Conservation (phyloP, 2,888 invertebrate species). For the Hydrotaea diabolus region DNA sequence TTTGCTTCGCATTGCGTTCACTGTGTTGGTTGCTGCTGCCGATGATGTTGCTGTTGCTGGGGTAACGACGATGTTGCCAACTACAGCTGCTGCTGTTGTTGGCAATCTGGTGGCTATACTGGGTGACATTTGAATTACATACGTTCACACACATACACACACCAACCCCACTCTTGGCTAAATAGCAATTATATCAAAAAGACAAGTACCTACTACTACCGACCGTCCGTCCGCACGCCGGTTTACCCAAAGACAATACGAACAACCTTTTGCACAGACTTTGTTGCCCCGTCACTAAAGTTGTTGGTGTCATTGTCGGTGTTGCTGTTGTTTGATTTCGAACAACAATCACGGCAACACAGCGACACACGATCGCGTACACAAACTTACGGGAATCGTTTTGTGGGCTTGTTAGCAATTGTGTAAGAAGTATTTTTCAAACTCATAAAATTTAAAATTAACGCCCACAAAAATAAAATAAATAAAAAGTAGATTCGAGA, state of each 20-base stretch:
- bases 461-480: constrained; percentile 55
- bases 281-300: constrained; percentile 33
- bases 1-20: constrained; percentile 41
- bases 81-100: constrained; percentile 33
- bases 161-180: not conserved
- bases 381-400: constrained; percentile 53
- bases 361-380: not conserved
- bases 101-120: constrained; percentile 49
- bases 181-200: constrained; percentile 56
- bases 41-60: constrained; percentile 64
- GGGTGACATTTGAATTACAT: constrained; percentile 64
- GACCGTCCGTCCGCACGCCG: no score
- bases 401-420: constrained; percentile 66
- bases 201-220: constrained; percentile 34
- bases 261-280: constrained; percentile 44
- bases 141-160: constrained; percentile 47
- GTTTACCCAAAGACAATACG: constrained; percentile 28
- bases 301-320: constrained; percentile 32
- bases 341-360: not conserved
- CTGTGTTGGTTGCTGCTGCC: constrained; percentile 69
- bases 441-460: constrained; percentile 58
- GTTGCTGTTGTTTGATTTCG: not conserved
- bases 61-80: no score
- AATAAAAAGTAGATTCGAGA: constrained; percentile 27
- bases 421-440: constrained; percentile 56